Percentiles rank a stretch among this genome's conserved stretches.
phyloP scores from a whole-genome alignment of 2,113 vertebrate genomes.

The Hippocampus guttulatus region DNA sequence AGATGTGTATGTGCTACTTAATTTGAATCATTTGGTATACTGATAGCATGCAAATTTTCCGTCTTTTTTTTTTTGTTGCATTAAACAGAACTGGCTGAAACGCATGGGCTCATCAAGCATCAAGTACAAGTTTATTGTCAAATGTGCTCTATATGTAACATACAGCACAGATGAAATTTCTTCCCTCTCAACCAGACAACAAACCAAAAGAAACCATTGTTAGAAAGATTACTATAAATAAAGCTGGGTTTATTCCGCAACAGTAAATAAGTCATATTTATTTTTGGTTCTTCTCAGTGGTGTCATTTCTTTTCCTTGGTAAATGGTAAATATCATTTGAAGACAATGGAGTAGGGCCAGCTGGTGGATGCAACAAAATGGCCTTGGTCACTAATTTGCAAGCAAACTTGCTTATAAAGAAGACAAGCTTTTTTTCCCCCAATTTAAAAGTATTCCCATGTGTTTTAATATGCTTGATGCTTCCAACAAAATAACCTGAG shows the following conservation, averaged over 20 bases:
- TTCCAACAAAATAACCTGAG: neutral
- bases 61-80: slow-evolving; percentile 2
- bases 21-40: slow-evolving; percentile 30
- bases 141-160: too few species aligned
- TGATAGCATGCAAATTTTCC: slow-evolving; percentile 26
- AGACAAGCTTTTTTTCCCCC: too few species aligned
- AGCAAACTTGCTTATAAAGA: too few species aligned
- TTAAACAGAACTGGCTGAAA: slow-evolving; percentile 13
- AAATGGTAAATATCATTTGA: neutral
- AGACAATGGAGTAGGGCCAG: neutral
- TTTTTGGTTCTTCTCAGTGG: neutral
- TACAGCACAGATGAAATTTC: too few species aligned
- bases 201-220: too few species aligned
- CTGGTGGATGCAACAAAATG: too few species aligned
- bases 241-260: neutral
- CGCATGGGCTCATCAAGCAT: too few species aligned
- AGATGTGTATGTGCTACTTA: slow-evolving; percentile 66
- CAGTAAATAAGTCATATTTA: neutral
- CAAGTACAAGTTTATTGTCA: too few species aligned
- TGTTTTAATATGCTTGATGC: too few species aligned
- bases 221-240: neutral
- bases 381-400: too few species aligned
- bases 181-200: neutral
- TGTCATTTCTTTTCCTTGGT: neutral
- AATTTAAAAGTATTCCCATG: too few species aligned